Evolutionary conservation across 2,888 invertebrate genomes (phyloP).

Genomic region (Erpobdella octoculata): DNA sequence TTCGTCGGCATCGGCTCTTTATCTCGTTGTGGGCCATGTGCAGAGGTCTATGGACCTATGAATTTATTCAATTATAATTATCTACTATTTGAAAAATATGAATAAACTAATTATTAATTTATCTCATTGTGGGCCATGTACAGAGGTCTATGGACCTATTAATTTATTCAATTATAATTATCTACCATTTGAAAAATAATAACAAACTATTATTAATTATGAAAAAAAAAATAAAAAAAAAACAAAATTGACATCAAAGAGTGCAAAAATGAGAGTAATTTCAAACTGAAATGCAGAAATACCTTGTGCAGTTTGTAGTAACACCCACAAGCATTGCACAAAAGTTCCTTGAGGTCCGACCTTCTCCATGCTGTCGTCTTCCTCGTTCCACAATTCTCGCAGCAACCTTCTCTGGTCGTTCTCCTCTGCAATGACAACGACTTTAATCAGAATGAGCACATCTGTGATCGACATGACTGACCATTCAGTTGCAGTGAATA

Average conservation of each 20-base stretch:
- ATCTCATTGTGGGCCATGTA: conserved; percentile 28
- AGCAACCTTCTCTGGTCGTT: neutral
- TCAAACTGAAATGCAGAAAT: neutral
- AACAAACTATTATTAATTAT: too few relatives aligned
- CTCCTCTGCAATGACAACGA: conserved; percentile 14
- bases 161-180: neutral
- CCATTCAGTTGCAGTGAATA: neutral
- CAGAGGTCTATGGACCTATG: conserved; percentile 16
- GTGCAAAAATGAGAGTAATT: too few relatives aligned
- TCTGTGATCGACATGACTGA: neutral
- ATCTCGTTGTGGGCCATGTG: conserved; percentile 28
- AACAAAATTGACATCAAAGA: too few relatives aligned
- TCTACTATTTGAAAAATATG: too few relatives aligned
- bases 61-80: neutral
- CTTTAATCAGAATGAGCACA: too few relatives aligned
- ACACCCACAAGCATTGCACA: conserved; percentile 33
- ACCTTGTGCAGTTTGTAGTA: conserved; percentile 32
- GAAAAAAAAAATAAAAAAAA: too few relatives aligned
- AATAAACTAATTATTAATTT: too few relatives aligned
- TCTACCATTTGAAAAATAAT: too few relatives aligned
- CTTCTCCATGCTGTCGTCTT: conserved; percentile 25
- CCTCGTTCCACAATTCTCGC: conserved; percentile 26
- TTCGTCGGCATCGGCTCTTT: neutral
- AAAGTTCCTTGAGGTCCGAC: conserved; percentile 15
- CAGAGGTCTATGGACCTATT: conserved; percentile 15